Percentiles rank a stretch among this genome's conserved stretches.
Evolutionary conservation across 1,140 invertebrate genomes (phyloP).

Genomic region (Adoxophyes honmai): DNA sequence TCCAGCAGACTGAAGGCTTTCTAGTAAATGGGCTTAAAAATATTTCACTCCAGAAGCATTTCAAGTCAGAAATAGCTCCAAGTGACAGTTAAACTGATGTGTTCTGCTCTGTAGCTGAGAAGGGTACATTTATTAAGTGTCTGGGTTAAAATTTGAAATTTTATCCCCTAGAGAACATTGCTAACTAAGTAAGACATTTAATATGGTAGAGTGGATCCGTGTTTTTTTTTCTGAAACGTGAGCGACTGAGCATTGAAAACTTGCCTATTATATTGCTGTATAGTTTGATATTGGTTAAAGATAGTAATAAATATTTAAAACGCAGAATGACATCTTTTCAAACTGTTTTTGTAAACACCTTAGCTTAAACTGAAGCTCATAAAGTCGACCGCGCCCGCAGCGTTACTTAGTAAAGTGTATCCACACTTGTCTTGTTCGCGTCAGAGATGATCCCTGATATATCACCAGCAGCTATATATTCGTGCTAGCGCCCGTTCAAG

Average conservation of each 20-base stretch:
- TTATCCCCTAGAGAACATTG: background rate
- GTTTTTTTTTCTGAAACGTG: too few species aligned
- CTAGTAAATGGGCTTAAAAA: constrained; percentile 65
- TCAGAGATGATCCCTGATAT: constrained; percentile 26
- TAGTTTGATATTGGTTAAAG: too few species aligned
- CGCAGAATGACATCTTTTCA: too few species aligned
- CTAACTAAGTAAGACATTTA: too few species aligned
- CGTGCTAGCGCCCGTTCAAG: constrained; percentile 24
- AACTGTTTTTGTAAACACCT: too few species aligned
- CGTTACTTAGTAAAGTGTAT: constrained; percentile 12
- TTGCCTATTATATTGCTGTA: too few species aligned
- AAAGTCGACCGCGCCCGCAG: background rate
- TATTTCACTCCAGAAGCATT: constrained; percentile 57
- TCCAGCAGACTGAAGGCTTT: constrained; percentile 42
- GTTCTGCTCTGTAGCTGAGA: constrained; percentile 40
- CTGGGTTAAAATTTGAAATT: constrained; percentile 5
- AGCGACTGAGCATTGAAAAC: too few species aligned
- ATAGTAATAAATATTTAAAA: too few species aligned
- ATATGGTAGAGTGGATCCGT: too few species aligned
- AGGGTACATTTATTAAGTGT: constrained; percentile 25
- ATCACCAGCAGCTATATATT: constrained; percentile 37
- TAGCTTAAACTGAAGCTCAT: too few species aligned
- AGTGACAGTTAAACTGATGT: constrained; percentile 66
- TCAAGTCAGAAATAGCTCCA: constrained; percentile 38
- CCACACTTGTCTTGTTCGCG: constrained; percentile 55